Percentiles rank a stretch among this genome's conserved stretches.
These are phyloP conservation scores for Polydesmus complanatus DNA, from an alignment of 2,888 invertebrate species.

Conservation along the genomic window DNA sequence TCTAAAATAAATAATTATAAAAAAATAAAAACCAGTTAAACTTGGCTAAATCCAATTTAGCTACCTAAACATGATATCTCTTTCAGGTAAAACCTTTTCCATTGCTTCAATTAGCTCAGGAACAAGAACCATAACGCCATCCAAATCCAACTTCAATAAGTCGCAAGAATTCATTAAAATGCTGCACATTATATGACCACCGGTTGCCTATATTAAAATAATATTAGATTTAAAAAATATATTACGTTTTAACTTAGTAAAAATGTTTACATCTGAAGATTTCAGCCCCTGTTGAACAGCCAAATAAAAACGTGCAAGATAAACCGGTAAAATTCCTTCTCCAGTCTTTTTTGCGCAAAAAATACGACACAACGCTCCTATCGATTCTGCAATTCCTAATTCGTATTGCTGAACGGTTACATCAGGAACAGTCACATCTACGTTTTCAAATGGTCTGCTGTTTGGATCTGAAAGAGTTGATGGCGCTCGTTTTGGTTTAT, in stretches of 20 bases:
- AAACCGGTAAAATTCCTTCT: constrained; percentile 78
- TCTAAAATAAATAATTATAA: constrained; percentile 3
- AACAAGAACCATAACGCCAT: constrained; percentile 79
- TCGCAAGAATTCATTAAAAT: constrained; percentile 75
- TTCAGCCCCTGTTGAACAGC: constrained; percentile 75
- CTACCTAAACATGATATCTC: constrained; percentile 56
- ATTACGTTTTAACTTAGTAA: background rate
- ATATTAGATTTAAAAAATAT: background rate
- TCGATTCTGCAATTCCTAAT: constrained; percentile 76
- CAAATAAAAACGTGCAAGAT: constrained; percentile 84
- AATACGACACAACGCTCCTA: constrained; percentile 87
- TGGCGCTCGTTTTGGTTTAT: background rate
- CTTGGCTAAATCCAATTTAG: constrained; percentile 12
- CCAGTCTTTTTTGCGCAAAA: constrained; percentile 91
- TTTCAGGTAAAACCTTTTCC: constrained; percentile 78
- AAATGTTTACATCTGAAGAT: constrained; percentile 40
- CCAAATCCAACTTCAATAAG: constrained; percentile 77
- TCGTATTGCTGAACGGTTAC: constrained; percentile 32
- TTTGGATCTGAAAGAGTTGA: background rate
- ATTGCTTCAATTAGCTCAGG: constrained; percentile 79
- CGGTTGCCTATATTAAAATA: constrained; percentile 20
- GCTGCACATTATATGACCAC: constrained; percentile 58
- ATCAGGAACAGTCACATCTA: constrained; percentile 20
- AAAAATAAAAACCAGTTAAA: background rate
- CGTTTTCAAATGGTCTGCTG: constrained; percentile 8